Evolutionary conservation across 2,888 invertebrate genomes (phyloP).

Genomic region (Villa cingulata): DNA sequence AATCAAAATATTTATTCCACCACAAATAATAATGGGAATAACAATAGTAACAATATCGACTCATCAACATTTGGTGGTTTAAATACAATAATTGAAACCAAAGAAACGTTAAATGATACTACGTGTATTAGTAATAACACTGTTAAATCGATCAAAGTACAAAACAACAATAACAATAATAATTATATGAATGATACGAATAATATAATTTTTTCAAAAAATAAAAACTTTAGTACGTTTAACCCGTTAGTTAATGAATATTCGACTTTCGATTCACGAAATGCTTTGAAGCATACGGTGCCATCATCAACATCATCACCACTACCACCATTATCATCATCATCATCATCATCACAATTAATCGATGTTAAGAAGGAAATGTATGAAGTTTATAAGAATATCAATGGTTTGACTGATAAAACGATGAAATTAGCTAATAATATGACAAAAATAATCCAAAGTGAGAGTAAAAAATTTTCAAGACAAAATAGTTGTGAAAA

Average conservation of each 20-base stretch:
- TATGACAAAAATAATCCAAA: neutral
- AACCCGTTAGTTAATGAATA: neutral
- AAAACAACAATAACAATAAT: neutral
- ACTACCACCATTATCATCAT: neutral
- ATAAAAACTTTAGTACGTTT: constrained; percentile 4
- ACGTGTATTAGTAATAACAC: constrained; percentile 18
- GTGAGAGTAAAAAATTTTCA: neutral
- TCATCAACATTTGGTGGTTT: constrained; percentile 22
- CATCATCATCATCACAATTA: neutral
- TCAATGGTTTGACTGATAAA: neutral
- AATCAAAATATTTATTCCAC: no score
- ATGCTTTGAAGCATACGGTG: neutral
- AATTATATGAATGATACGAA: constrained; percentile 16
- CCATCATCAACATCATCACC: neutral
- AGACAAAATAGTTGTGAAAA: no score
- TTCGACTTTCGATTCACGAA: neutral
- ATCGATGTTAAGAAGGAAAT: constrained; percentile 8
- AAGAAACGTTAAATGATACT: constrained; percentile 25
- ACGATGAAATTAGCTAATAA: neutral
- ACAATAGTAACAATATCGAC: constrained; percentile 23
- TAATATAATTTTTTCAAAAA: neutral
- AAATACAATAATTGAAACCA: constrained; percentile 34
- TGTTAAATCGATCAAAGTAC: no score
- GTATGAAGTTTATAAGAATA: constrained; percentile 7
- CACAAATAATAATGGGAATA: constrained; percentile 15